Evolutionary conservation across 2,888 invertebrate species (phyloP).

Genomic region (Clusia tigrina): DNA sequence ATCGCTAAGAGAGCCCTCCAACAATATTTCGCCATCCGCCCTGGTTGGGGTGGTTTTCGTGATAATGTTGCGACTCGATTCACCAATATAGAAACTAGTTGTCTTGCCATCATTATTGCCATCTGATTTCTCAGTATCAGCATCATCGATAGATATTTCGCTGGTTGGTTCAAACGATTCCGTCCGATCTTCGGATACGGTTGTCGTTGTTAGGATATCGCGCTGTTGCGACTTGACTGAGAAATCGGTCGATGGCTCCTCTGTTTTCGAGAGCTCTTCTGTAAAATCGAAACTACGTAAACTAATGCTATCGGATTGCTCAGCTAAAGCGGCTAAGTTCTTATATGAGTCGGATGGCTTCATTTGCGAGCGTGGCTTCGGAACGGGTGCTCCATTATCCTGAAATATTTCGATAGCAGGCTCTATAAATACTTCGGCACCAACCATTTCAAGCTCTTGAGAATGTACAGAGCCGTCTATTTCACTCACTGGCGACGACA

Average conservation of each 20-base stretch:
- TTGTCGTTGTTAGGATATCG: constrained; percentile 48
- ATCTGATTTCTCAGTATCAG: constrained; percentile 47
- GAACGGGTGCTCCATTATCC: constrained; percentile 47
- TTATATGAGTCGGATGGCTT: constrained; percentile 52
- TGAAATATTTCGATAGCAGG: background rate
- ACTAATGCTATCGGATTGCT: constrained; percentile 56
- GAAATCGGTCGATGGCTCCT: constrained; percentile 55
- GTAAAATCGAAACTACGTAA: constrained; percentile 58
- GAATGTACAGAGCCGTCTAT: constrained; percentile 42
- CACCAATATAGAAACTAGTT: constrained; percentile 63
- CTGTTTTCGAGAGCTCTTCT: constrained; percentile 55
- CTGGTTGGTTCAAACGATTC: constrained; percentile 55
- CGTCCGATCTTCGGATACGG: constrained; percentile 52
- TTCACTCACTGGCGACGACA: constrained; percentile 51
- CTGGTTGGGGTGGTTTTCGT: constrained; percentile 54
- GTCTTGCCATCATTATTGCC: constrained; percentile 40
- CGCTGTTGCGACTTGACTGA: constrained; percentile 47
- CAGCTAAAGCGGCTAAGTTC: constrained; percentile 51
- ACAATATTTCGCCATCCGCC: constrained; percentile 30
- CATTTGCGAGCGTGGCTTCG: constrained; percentile 59
- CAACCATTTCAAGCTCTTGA: background rate
- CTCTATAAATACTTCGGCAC: constrained; percentile 27
- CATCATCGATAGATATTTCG: constrained; percentile 53
- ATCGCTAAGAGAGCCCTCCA: constrained; percentile 42
- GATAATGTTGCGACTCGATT: constrained; percentile 63